Base-by-base conservation (phyloP, 2,888 invertebrate genomes). In the Aspidiotus rigidus region DNA sequence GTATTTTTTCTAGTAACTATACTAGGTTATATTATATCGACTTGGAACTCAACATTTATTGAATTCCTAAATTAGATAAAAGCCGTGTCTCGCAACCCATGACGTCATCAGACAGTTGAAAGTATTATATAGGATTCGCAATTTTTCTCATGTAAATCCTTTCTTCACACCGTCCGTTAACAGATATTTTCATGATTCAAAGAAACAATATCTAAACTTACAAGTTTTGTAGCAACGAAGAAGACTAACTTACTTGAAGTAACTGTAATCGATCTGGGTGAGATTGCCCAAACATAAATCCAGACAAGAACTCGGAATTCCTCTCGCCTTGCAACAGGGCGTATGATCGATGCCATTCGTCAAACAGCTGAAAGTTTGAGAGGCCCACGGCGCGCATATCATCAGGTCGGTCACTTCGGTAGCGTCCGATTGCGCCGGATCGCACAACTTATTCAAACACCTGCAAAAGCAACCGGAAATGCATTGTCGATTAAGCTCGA, bases 311-410 rank as follows among this genome's bases (percentile, higher is more conserved):
- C 85, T 83, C 0, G 90, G 90, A 42, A 92, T 81, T 0, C 90
- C 90, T 64, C 89, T 79, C 0, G 86, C 83, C 40, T 83, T 81
- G 76, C 91, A 91, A 78, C 91, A 92, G 0, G 87, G 85, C 0
- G 89, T 86, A 77, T 91, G 91, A 79, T 92, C 90, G 75, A 87
- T 82, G 1, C 87, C 86, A 73, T 90, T 89, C 57, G 89, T 86
- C 71, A 91, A 80, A 75, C 91, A 91, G 10, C 85, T 84, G 77
- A 91, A 90, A 0, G 90, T 89, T 41, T 86, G 85, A 6, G 86
- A 84, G 0, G 90, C 89, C 90, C 90, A 91, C 0, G 91, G 91
- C 0, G 91, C 91, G 78, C 91, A 92, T 56, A 91, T 90, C 89
- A 92, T 90, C 76, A 91, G 81, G 77, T 91, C 90, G 59, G 90